phyloP scores from a whole-genome alignment of 1,140 invertebrate species.

The Wasmannia auropunctata region DNA sequence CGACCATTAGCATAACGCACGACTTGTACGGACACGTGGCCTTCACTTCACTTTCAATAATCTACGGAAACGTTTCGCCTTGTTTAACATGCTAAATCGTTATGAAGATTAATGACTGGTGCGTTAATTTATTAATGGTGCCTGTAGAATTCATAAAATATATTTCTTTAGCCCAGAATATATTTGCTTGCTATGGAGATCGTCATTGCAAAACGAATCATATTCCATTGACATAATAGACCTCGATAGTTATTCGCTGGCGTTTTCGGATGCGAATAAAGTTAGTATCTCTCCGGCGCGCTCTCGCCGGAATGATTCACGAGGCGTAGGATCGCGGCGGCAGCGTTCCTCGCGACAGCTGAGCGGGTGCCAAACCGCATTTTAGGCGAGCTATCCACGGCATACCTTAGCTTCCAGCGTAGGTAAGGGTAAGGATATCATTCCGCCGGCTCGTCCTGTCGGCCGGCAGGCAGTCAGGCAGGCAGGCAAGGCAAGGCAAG shows the following conservation, averaged over 20 bases:
- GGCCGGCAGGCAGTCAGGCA: neutral
- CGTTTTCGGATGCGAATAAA: neutral
- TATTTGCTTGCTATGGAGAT: neutral
- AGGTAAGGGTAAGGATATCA: conserved; percentile 63
- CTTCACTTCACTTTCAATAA: conserved; percentile 1
- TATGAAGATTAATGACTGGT: neutral
- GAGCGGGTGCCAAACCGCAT: conserved; percentile 69
- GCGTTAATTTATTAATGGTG: neutral
- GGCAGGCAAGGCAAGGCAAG: neutral
- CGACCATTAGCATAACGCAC: conserved; percentile 10
- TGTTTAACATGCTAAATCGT: neutral
- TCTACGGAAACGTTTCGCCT: neutral
- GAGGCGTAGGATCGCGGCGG: conserved; percentile 14
- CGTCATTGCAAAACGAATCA: neutral
- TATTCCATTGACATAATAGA: neutral
- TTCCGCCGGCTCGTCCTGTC: conserved; percentile 40
- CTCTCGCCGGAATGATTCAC: conserved; percentile 19
- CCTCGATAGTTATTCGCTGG: neutral
- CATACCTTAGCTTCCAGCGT: conserved; percentile 64
- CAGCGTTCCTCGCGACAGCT: conserved; percentile 61
- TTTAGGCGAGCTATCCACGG: conserved; percentile 71
- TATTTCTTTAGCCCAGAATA: neutral
- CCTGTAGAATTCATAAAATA: neutral
- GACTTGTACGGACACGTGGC: neutral
- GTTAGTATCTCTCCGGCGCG: conserved; percentile 9